These are phyloP conservation scores for Philopotamus ludificatus DNA, from an alignment of 1,140 invertebrate genomes.

Conservation along the genomic window DNA sequence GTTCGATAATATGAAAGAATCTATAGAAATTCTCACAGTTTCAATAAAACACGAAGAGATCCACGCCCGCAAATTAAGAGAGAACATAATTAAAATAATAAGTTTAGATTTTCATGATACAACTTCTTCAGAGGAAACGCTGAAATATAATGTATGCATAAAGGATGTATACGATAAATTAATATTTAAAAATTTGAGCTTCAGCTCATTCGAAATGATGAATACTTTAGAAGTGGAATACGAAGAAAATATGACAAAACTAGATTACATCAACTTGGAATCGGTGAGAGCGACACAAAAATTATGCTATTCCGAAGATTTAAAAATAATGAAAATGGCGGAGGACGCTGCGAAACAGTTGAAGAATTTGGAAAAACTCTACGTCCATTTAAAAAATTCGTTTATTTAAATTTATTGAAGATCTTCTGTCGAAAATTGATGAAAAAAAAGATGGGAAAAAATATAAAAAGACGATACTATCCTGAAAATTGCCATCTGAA, in stretches of 20 bases:
- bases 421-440: slow-evolving; percentile 43
- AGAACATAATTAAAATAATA: slow-evolving; percentile 51
- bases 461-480: background rate
- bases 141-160: slow-evolving; percentile 61
- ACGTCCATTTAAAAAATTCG: slow-evolving; percentile 54
- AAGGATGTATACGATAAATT: slow-evolving; percentile 66
- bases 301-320: slow-evolving; percentile 60
- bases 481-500: background rate
- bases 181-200: slow-evolving; percentile 58
- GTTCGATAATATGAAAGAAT: slow-evolving; percentile 44
- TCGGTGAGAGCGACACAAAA: slow-evolving; percentile 58
- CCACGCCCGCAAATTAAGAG: slow-evolving; percentile 49
- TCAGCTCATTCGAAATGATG: slow-evolving; percentile 59
- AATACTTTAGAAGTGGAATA: slow-evolving; percentile 62
- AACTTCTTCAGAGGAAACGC: slow-evolving; percentile 58
- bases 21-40: slow-evolving; percentile 43
- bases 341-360: slow-evolving; percentile 61
- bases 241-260: slow-evolving; percentile 56
- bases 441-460: background rate
- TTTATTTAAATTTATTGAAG: too few species aligned
- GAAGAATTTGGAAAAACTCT: slow-evolving; percentile 55
- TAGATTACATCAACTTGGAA: slow-evolving; percentile 61
- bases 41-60: slow-evolving; percentile 46
- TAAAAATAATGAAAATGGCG: slow-evolving; percentile 58
- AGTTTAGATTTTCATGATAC: slow-evolving; percentile 52